Percentiles rank a stretch among this genome's conserved stretches.
phyloP scores from a whole-genome alignment of 2,113 vertebrate genomes.

The Drymodes brunneopygia region DNA sequence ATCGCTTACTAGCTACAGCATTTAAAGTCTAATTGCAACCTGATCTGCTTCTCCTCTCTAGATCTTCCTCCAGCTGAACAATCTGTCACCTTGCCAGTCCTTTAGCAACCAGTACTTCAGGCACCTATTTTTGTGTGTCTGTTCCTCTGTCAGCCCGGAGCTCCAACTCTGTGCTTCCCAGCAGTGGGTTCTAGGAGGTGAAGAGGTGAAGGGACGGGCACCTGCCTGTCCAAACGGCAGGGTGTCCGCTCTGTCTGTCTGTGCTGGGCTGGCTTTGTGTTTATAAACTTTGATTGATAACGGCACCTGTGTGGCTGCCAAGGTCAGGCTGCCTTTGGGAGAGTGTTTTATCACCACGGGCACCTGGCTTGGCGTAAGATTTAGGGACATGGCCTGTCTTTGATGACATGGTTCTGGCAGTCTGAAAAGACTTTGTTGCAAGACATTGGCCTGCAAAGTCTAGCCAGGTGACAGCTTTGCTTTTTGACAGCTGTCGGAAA shows the following conservation, averaged over 20 bases:
- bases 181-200: background rate
- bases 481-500: background rate
- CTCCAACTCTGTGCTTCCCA: background rate
- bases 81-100: background rate
- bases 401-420: constrained; percentile 36
- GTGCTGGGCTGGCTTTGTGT: background rate
- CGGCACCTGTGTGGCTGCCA: background rate
- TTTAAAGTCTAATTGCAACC: background rate
- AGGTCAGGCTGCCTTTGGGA: constrained; percentile 52
- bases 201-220: background rate
- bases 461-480: background rate
- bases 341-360: constrained; percentile 17
- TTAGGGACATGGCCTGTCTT: constrained; percentile 10
- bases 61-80: background rate
- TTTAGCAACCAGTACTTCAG: background rate
- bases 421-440: background rate
- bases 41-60: background rate
- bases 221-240: background rate
- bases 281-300: constrained; percentile 43
- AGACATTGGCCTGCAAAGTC: background rate
- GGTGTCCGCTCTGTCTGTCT: background rate
- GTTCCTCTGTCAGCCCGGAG: background rate
- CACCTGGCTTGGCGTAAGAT: constrained; percentile 52
- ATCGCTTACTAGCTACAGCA: background rate
- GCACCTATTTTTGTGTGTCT: background rate